Conservation (phyloP, 2,113 vertebrate genomes). For the Delphinapterus leucas region DNA sequence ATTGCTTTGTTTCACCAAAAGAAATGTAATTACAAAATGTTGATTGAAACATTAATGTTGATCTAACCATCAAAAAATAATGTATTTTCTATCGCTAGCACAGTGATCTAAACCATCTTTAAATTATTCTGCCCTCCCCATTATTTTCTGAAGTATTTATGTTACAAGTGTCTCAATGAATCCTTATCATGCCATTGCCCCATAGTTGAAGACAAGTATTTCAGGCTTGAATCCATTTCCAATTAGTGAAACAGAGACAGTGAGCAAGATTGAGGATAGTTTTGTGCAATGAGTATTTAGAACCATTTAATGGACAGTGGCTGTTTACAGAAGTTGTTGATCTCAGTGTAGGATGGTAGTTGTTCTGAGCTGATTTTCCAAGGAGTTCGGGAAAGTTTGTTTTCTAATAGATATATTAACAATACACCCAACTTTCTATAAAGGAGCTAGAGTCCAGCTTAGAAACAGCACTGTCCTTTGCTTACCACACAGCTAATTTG, state of each 20-base stretch:
- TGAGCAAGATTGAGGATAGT: not conserved
- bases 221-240: constrained; percentile 13
- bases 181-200: not conserved
- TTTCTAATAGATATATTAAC: not conserved
- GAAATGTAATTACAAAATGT: not conserved
- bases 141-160: not conserved
- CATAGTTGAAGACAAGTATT: not conserved
- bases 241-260: not conserved
- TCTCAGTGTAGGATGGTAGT: not conserved
- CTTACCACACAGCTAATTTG: not conserved
- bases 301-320: not conserved
- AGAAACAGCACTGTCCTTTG: not conserved
- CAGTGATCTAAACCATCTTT: not conserved
- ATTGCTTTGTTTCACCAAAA: not conserved
- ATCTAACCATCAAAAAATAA: not conserved
- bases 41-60: not conserved
- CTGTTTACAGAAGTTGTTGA: not conserved
- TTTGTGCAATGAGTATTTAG: not conserved
- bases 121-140: not conserved
- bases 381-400: not conserved
- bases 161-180: not conserved
- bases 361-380: not conserved
- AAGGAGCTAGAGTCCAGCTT: not conserved
- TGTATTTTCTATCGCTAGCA: not conserved
- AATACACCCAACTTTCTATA: not conserved